Base-by-base conservation (phyloP, 1,140 invertebrate genomes). In the Meloidogyne floridensis region DNA sequence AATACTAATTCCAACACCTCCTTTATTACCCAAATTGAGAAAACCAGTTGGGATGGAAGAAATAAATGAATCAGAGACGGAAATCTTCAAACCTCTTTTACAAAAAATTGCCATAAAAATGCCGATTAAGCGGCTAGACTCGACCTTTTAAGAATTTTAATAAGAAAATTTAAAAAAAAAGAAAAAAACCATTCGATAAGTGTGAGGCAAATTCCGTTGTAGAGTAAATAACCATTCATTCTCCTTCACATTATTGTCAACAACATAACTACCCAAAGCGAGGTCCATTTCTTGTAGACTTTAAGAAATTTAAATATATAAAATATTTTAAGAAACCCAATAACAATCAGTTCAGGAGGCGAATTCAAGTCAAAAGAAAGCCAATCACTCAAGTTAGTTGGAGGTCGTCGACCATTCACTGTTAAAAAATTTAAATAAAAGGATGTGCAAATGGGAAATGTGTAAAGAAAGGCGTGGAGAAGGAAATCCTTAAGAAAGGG, bases 1-100 rank as follows among this genome's bases (percentile, higher is more conserved):
- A 89, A 98, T 93, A 83, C 97, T 94, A 15, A 98, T 93, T 20
- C 94, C 94, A 13, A 99, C 97, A 42, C 95, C 97, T 51, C 97
- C 97, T 93, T 99, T 99, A 90, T 98, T 98, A 8, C 96, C 97
- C 93, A 95, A 13, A 65, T 89, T 89, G 18, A 88, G 78, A 75
- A 89, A 86, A 0, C 88, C 88, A 65, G 88, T 89, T 2, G 88
- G 81, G 11, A 89, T 84, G 7, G 71, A 80, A 54, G 56, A 20
- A 13, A 59, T 81, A 56, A 80, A 56, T 11, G 80, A 72, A 72
- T 76, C 74, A 42, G 70, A 80, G 18, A 87, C 65, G 32, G 10
- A 11, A 15, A 84, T 53, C 47, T 76, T 56, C 18, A 84, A 72
- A 15, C 75, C 77, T 7, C 56, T 53, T 5, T 71, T 11, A 15